A percentile compares a stretch with the other conserved stretches of the same genome.
These are phyloP conservation scores for Stegastes partitus DNA, from an alignment of 2,113 vertebrate genomes.

Conservation along the genomic window DNA sequence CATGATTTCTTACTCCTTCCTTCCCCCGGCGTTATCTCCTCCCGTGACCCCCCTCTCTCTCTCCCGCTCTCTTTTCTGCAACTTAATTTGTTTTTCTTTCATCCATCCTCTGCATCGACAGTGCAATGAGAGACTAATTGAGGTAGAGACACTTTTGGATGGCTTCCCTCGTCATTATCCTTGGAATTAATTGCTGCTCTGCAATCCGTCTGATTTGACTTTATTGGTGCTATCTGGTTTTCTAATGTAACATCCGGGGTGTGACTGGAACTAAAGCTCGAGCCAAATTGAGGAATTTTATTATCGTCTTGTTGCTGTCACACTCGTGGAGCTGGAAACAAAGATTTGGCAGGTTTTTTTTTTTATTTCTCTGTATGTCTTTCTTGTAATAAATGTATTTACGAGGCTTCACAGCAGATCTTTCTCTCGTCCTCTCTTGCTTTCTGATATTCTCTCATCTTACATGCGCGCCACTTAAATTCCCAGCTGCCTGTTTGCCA, in stretches of 20 bases:
- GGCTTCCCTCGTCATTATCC: constrained; percentile 74
- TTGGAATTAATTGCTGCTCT: constrained; percentile 76
- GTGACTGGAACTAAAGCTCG: constrained; percentile 54
- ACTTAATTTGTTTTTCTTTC: constrained; percentile 74
- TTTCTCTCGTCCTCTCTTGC: constrained; percentile 22
- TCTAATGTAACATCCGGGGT: constrained; percentile 51
- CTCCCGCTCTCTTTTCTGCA: constrained; percentile 28
- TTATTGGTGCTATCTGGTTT: constrained; percentile 73
- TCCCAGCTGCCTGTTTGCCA: constrained; percentile 50
- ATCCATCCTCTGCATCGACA: constrained; percentile 62
- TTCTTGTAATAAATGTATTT: constrained; percentile 54
- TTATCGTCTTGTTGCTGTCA: constrained; percentile 54
- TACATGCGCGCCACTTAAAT: constrained; percentile 42
- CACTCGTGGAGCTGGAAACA: constrained; percentile 58
- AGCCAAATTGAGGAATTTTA: constrained; percentile 65
- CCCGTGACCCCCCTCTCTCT: constrained; percentile 26
- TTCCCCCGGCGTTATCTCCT: constrained; percentile 28
- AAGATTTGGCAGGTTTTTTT: constrained; percentile 36
- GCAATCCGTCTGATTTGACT: constrained; percentile 74
- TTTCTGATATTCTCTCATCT: constrained; percentile 53
- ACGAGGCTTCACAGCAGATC: constrained; percentile 44
- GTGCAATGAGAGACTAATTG: constrained; percentile 71
- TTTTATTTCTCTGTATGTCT: constrained; percentile 30
- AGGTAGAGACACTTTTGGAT: constrained; percentile 73
- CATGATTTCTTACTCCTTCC: constrained; percentile 4